Evolutionary conservation across 2,888 invertebrate genomes (phyloP).

Genomic region (Dioctria linearis): DNA sequence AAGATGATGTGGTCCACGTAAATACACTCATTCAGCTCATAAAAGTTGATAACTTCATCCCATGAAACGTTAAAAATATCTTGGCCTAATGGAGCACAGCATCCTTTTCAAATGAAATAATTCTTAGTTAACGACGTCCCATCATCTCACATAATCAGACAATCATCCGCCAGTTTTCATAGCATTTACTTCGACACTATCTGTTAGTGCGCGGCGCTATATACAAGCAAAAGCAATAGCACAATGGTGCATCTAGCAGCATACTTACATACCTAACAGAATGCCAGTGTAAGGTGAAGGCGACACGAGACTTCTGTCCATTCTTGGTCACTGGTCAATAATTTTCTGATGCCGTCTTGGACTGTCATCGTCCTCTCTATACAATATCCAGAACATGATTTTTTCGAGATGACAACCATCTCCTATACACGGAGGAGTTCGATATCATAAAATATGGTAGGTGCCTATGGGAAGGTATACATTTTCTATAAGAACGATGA

Average conservation of each 20-base stretch:
- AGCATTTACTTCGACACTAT: constrained; percentile 34
- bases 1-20: not conserved
- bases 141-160: constrained; percentile 49
- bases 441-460: too few species aligned
- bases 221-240: too few species aligned
- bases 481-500: too few species aligned
- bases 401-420: too few species aligned
- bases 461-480: too few species aligned
- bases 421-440: too few species aligned
- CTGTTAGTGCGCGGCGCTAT: too few species aligned
- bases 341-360: constrained; percentile 7
- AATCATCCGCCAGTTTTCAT: constrained; percentile 35
- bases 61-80: constrained; percentile 41
- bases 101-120: constrained; percentile 53
- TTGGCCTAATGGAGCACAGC: constrained; percentile 28
- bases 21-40: constrained; percentile 14
- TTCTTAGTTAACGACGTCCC: constrained; percentile 45
- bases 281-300: not conserved
- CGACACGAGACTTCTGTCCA: constrained; percentile 46
- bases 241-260: too few species aligned
- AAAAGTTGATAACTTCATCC: constrained; percentile 49
- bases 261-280: too few species aligned
- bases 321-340: constrained; percentile 14
- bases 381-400: too few species aligned
- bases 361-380: too few species aligned